Conservation (phyloP, 2,113 vertebrate species). For the Falcunculus frontatus region DNA sequence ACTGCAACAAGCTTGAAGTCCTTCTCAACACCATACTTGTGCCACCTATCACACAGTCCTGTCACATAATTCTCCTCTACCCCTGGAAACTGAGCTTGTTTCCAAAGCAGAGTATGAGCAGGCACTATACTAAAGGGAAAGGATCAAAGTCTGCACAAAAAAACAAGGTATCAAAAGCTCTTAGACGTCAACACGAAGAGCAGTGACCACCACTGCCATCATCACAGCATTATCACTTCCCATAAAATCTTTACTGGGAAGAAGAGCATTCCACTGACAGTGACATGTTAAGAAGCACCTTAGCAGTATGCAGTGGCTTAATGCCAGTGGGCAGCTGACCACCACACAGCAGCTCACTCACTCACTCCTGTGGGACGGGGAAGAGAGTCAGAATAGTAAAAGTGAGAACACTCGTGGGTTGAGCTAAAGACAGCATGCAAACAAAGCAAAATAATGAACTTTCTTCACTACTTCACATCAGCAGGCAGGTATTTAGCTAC, state of each 20-base stretch:
- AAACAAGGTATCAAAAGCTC: neutral
- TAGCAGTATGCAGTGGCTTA: neutral
- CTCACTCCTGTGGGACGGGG: neutral
- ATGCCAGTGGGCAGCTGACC: neutral
- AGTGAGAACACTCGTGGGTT: neutral
- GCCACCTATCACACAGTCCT: neutral
- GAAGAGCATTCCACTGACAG: neutral
- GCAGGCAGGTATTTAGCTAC: neutral
- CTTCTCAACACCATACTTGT: neutral
- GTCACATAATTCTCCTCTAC: neutral
- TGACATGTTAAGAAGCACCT: neutral
- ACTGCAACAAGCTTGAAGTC: neutral
- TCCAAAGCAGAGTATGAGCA: neutral
- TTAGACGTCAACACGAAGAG: neutral
- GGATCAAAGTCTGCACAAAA: neutral
- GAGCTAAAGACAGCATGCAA: neutral
- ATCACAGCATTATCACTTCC: neutral
- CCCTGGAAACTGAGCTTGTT: neutral
- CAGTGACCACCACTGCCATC: neutral
- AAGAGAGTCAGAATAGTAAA: neutral
- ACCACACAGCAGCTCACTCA: neutral
- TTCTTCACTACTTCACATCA: neutral
- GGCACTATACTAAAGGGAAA: neutral
- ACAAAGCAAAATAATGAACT: neutral
- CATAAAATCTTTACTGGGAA: neutral